Percentiles rank a stretch among this genome's conserved stretches.
phyloP scores from a whole-genome alignment of 2,113 vertebrate species.

The Callorhinus ursinus region DNA sequence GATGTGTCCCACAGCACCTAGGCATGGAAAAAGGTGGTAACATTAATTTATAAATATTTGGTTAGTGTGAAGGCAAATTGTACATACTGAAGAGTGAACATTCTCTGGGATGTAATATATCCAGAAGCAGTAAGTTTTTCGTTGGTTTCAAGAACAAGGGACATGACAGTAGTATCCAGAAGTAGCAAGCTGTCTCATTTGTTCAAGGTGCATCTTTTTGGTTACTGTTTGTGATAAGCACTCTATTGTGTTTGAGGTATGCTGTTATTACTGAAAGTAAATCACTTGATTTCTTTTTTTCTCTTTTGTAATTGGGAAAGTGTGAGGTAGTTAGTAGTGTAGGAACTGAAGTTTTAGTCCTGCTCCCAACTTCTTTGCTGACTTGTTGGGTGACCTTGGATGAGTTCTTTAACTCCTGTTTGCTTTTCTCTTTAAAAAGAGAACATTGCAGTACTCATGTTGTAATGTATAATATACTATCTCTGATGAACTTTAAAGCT shows the following conservation, averaged over 20 bases:
- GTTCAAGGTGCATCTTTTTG: background rate
- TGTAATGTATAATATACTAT: background rate
- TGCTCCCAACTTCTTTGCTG: background rate
- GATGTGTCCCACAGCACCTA: background rate
- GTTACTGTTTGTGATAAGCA: background rate
- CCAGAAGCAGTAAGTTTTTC: background rate
- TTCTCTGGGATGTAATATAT: background rate
- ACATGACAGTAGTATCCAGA: background rate
- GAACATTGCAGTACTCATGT: background rate
- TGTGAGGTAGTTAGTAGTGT: background rate
- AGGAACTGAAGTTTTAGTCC: background rate
- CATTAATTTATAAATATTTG: background rate
- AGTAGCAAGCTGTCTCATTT: background rate
- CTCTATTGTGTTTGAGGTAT: background rate
- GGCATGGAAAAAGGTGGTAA: background rate
- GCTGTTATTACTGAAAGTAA: background rate
- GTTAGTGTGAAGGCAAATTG: background rate
- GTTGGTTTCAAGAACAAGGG: background rate
- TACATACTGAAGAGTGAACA: background rate
- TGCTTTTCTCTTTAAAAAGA: background rate
- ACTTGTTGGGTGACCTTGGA: slow-evolving; percentile 61
- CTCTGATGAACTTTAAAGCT: background rate
- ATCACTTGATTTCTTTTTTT: background rate
- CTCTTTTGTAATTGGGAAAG: background rate
- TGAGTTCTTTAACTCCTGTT: background rate